phyloP scores from a whole-genome alignment of 2,113 vertebrate species.

The Kryptolebias marmoratus region DNA sequence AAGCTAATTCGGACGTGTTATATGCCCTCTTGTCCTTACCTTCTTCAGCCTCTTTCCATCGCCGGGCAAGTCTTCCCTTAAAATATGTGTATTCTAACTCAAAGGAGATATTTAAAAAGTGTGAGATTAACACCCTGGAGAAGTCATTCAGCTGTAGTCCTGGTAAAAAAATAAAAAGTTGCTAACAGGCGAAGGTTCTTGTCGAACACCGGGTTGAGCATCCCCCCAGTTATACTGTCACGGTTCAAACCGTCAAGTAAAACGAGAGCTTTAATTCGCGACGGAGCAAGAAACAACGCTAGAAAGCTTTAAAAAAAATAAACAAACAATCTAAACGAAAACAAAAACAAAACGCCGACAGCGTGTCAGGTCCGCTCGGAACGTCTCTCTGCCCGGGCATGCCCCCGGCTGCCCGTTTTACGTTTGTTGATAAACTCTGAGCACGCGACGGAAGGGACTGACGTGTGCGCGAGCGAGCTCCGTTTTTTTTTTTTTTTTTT shows the following conservation, averaged over 20 bases:
- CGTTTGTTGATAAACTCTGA: constrained; percentile 44
- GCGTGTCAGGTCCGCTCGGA: neutral
- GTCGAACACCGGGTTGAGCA: constrained; percentile 4
- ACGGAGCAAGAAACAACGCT: too few relatives aligned
- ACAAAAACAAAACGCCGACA: too few relatives aligned
- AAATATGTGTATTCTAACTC: too few relatives aligned
- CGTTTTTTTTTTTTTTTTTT: too few relatives aligned
- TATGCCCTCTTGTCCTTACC: too few relatives aligned
- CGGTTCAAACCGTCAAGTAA: neutral
- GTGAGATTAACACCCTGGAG: too few relatives aligned
- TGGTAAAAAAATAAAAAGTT: neutral
- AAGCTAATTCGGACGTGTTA: too few relatives aligned
- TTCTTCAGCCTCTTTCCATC: too few relatives aligned
- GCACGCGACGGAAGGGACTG: neutral
- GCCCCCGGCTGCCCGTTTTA: constrained; percentile 21
- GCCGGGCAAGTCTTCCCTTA: too few relatives aligned
- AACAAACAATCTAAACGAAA: too few relatives aligned
- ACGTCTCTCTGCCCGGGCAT: constrained; percentile 57
- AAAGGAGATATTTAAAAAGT: too few relatives aligned
- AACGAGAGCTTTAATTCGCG: neutral
- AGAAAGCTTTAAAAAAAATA: too few relatives aligned
- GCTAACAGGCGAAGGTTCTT: neutral
- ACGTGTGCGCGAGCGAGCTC: neutral
- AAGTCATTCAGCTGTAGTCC: neutral
- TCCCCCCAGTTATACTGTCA: neutral